These are phyloP conservation scores for Elachura formosa DNA, from an alignment of 2,113 vertebrate species.

Conservation along the genomic window DNA sequence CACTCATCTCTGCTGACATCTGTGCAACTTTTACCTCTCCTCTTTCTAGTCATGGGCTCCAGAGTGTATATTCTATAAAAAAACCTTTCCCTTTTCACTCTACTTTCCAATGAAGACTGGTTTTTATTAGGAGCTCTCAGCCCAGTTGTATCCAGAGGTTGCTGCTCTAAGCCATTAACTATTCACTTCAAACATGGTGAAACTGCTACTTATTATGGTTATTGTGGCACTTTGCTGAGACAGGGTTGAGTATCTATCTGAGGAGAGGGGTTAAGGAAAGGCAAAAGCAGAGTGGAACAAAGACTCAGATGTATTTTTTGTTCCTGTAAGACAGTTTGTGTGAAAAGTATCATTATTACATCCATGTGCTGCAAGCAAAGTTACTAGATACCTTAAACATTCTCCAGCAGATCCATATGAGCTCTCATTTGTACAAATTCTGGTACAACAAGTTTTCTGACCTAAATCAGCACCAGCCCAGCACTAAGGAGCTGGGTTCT, in stretches of 20 bases:
- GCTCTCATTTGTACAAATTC: conserved; percentile 30
- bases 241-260: background rate
- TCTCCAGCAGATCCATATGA: background rate
- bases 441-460: conserved; percentile 33
- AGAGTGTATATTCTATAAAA: background rate
- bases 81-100: background rate
- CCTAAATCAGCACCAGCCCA: conserved; percentile 19
- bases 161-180: background rate
- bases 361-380: background rate
- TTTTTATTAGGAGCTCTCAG: background rate
- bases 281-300: background rate
- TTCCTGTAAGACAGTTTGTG: background rate
- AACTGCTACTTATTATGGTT: background rate
- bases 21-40: background rate
- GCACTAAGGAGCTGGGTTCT: background rate
- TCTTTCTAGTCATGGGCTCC: background rate
- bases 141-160: background rate
- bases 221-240: background rate
- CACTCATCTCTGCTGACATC: background rate
- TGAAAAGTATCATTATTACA: background rate
- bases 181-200: background rate
- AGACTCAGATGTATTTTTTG: background rate
- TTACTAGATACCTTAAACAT: background rate
- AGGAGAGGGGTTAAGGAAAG: background rate
- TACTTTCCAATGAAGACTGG: background rate